A percentile compares a stretch with the other conserved stretches of the same genome.
Conservation (phyloP, 37 sponge, comb jelly and placozoan species). For the Axinella damicornis region DNA sequence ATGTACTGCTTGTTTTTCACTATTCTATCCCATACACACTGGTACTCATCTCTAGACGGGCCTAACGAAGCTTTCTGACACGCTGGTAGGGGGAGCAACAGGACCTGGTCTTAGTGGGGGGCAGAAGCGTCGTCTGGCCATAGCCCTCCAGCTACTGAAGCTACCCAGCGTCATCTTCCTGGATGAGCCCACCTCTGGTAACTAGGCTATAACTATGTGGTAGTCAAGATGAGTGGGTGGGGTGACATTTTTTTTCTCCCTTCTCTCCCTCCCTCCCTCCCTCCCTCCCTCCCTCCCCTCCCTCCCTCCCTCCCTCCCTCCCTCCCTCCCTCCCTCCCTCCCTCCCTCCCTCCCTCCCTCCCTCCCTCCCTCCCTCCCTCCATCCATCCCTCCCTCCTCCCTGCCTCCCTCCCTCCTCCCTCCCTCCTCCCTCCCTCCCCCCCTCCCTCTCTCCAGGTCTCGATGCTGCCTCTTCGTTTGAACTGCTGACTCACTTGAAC, state of each 20-base stretch:
- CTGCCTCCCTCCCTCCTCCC: no score
- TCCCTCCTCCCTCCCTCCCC: no score
- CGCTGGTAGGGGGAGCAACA: slow-evolving; percentile 78
- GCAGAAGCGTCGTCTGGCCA: slow-evolving; percentile 79
- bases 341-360: slow-evolving; percentile 4
- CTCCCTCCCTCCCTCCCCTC: no score
- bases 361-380: slow-evolving; percentile 1
- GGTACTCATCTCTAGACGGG: slow-evolving; percentile 67
- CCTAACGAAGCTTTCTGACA: slow-evolving; percentile 75
- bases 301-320: no score
- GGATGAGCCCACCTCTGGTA: slow-evolving; percentile 91
- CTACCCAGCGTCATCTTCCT: slow-evolving; percentile 81
- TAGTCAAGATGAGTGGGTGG: no score
- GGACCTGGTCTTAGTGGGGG: slow-evolving; percentile 94
- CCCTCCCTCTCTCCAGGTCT: slow-evolving; percentile 29
- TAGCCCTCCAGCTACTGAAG: slow-evolving; percentile 85
- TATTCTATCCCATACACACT: neutral
- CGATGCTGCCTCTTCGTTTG: slow-evolving; percentile 76
- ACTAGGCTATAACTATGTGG: no score
- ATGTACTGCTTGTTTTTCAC: no score
- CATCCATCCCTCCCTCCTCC: neutral
- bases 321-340: no score
- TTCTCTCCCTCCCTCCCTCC: no score
- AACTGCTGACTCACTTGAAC: slow-evolving; percentile 73
- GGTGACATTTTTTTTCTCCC: no score